Percentiles rank a stretch among this genome's conserved stretches.
Evolutionary conservation across 2,888 invertebrate species (phyloP).

Genomic region (Listrodromus nycthemerus): DNA sequence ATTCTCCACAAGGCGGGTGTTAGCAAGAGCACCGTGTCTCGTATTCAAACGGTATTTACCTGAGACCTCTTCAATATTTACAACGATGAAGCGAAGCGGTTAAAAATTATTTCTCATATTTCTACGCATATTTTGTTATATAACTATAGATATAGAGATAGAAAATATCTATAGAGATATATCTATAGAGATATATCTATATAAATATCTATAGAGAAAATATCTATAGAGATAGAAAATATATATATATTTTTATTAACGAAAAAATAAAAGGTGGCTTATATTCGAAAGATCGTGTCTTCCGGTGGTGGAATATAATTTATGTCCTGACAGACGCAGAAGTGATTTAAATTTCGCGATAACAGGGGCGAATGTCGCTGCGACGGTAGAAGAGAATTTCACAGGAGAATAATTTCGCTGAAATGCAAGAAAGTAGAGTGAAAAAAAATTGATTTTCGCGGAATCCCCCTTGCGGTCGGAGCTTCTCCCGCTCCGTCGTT

Average conservation of each 20-base stretch:
- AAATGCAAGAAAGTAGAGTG: background rate
- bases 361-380: background rate
- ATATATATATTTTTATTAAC: background rate
- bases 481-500: background rate
- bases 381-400: background rate
- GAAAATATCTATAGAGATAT: too few relatives aligned
- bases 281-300: background rate
- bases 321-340: background rate
- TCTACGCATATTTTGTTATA: background rate
- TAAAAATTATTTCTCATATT: conserved; percentile 13
- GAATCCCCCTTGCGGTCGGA: background rate
- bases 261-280: too few relatives aligned
- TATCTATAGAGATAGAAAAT: too few relatives aligned
- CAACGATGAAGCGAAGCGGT: background rate
- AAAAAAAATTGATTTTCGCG: background rate
- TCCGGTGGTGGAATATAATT: background rate
- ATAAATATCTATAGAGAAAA: too few relatives aligned
- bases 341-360: background rate
- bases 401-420: background rate
- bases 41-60: conserved; percentile 43
- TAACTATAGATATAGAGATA: too few relatives aligned
- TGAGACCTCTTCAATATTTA: conserved; percentile 36
- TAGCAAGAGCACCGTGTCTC: conserved; percentile 34
- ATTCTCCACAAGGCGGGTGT: conserved; percentile 9
- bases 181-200: too few relatives aligned